phyloP scores from a whole-genome alignment of 2,888 invertebrate genomes.

The Alcis repandata region DNA sequence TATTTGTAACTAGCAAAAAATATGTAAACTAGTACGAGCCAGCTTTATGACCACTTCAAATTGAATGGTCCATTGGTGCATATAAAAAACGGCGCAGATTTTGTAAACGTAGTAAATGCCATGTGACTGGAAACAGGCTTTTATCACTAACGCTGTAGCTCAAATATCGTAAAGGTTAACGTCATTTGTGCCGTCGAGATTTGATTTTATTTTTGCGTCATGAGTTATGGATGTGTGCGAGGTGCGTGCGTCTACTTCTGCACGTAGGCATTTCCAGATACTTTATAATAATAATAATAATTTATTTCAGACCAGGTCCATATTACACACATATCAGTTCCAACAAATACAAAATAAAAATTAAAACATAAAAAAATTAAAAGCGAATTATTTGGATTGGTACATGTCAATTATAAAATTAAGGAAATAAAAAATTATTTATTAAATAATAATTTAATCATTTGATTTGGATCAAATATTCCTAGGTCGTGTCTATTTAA shows the following conservation, averaged over 20 bases:
- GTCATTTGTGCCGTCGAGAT: conserved; percentile 17
- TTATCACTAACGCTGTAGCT: conserved; percentile 22
- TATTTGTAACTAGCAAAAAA: conserved; percentile 28
- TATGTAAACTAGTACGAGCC: conserved; percentile 23
- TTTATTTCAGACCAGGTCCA: no score
- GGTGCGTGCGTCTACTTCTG: conserved; percentile 17
- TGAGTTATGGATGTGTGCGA: not conserved
- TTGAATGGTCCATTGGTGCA: conserved; percentile 31
- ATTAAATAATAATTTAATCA: no score
- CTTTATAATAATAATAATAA: no score
- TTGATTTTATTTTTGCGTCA: conserved; percentile 14
- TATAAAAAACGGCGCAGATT: conserved; percentile 23
- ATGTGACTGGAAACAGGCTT: conserved; percentile 24
- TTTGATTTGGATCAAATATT: no score
- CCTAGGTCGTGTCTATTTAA: no score
- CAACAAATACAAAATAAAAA: no score
- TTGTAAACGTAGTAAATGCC: conserved; percentile 35
- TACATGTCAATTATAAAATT: no score
- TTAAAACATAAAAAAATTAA: no score
- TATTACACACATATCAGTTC: no score
- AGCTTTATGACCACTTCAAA: conserved; percentile 15
- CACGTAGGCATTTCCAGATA: conserved; percentile 23
- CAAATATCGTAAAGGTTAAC: conserved; percentile 27
- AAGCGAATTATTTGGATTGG: no score
- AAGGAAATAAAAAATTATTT: no score